Evolutionary conservation across 2,113 vertebrate genomes (phyloP).

Genomic region (Spea bombifrons): DNA sequence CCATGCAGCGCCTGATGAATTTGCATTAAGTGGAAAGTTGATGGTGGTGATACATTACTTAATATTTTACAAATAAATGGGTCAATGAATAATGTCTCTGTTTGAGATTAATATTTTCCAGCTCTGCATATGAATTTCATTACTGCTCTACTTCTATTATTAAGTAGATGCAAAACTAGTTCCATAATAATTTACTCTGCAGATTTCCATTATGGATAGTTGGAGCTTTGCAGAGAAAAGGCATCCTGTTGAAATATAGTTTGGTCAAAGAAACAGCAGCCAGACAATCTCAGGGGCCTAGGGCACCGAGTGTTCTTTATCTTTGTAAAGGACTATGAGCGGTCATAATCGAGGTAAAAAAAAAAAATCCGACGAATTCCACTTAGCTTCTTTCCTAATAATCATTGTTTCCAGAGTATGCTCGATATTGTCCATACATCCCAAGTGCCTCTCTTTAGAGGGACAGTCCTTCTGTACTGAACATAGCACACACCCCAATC

Average conservation of each 20-base stretch:
- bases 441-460: too few relatives aligned
- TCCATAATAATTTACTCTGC: neutral
- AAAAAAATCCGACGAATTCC: neutral
- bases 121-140: neutral
- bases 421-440: too few relatives aligned
- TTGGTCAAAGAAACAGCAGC: slow-evolving; percentile 13
- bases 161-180: neutral
- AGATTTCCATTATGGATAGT: neutral
- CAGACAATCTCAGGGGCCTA: slow-evolving; percentile 9
- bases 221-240: neutral
- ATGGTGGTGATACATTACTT: slow-evolving; percentile 24
- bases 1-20: slow-evolving; percentile 8
- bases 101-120: slow-evolving; percentile 6
- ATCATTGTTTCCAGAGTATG: too few relatives aligned
- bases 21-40: slow-evolving; percentile 22
- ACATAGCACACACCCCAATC: too few relatives aligned
- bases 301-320: slow-evolving; percentile 27
- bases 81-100: slow-evolving; percentile 30
- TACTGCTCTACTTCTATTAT: neutral
- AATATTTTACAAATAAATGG: slow-evolving; percentile 34
- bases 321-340: slow-evolving; percentile 12
- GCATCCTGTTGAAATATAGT: slow-evolving; percentile 8
- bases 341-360: too few relatives aligned
- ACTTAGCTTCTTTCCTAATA: neutral
- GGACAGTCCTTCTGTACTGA: too few relatives aligned